Evolutionary conservation across 2,888 invertebrate genomes (phyloP).

Genomic region (Nemotelus pantherinus): DNA sequence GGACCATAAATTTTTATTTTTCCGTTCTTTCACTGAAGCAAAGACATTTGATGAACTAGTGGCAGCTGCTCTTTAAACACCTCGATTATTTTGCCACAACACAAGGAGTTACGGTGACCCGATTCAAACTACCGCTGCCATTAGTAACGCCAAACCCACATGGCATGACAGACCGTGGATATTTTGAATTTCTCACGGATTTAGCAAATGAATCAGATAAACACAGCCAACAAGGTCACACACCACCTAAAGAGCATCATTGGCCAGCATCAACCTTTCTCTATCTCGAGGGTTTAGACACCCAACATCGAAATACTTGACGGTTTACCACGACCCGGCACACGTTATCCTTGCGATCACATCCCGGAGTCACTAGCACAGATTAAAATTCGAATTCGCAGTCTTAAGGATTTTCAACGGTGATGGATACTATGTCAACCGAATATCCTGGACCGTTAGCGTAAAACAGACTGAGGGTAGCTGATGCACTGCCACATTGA

Average conservation of each 20-base stretch:
- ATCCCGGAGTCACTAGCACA: slow-evolving; percentile 20
- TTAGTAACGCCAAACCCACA: slow-evolving; percentile 6
- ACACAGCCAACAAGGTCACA: background rate
- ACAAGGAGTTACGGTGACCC: background rate
- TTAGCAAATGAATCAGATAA: background rate
- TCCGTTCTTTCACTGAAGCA: slow-evolving; percentile 15
- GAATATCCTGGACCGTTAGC: background rate
- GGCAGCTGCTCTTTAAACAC: slow-evolving; percentile 12
- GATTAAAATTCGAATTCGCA: background rate
- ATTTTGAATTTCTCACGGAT: slow-evolving; percentile 3
- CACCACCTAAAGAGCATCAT: slow-evolving; percentile 1
- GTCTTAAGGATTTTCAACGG: background rate
- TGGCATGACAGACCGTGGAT: slow-evolving; percentile 6
- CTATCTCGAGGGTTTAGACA: background rate
- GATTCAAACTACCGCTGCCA: slow-evolving; percentile 1
- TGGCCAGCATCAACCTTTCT: slow-evolving; percentile 5
- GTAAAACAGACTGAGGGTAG: background rate
- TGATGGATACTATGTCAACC: background rate
- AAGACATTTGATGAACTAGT: background rate
- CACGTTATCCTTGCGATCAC: slow-evolving; percentile 13
- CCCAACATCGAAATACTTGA: slow-evolving; percentile 1
- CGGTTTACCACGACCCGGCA: background rate
- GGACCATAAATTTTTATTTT: slow-evolving; percentile 8
- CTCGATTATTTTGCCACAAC: slow-evolving; percentile 26
- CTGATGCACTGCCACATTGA: slow-evolving; percentile 2